Conservation (phyloP, 2,113 vertebrate species). For the Hemiprocne comata region DNA sequence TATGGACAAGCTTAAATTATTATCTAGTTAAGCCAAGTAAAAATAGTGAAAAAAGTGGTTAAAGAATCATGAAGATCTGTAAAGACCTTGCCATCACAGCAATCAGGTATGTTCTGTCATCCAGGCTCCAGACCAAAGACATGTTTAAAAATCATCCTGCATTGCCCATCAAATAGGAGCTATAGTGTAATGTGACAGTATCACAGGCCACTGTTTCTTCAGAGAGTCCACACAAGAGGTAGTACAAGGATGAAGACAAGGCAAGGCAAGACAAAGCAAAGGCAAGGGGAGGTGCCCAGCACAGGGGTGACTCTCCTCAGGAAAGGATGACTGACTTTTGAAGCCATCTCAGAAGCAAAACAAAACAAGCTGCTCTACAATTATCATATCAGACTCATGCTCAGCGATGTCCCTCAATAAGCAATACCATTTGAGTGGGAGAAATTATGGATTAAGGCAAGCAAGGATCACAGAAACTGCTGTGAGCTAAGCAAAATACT, state of each 20-base stretch:
- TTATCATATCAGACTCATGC: neutral
- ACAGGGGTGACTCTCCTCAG: neutral
- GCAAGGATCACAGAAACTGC: neutral
- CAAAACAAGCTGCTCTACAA: neutral
- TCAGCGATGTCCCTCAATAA: neutral
- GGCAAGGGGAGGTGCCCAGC: neutral
- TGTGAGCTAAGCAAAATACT: slow-evolving; percentile 40
- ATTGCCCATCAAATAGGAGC: neutral
- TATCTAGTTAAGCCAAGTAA: neutral
- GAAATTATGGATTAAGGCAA: neutral
- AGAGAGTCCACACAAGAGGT: neutral
- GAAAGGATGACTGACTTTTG: neutral
- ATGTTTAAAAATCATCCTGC: neutral
- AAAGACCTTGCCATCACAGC: neutral
- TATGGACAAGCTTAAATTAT: neutral
- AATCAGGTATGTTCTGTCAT: neutral
- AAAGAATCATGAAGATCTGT: neutral
- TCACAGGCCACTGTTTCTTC: neutral
- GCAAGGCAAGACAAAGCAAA: neutral
- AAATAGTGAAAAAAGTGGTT: neutral
- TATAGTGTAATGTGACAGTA: neutral
- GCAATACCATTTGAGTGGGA: neutral
- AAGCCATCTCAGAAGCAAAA: neutral
- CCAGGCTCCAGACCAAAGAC: neutral
- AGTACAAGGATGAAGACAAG: neutral